Percentiles rank a stretch among this genome's conserved stretches.
These are phyloP conservation scores for Hanleya hanleyi DNA, from an alignment of 2,888 invertebrate species.

Conservation along the genomic window DNA sequence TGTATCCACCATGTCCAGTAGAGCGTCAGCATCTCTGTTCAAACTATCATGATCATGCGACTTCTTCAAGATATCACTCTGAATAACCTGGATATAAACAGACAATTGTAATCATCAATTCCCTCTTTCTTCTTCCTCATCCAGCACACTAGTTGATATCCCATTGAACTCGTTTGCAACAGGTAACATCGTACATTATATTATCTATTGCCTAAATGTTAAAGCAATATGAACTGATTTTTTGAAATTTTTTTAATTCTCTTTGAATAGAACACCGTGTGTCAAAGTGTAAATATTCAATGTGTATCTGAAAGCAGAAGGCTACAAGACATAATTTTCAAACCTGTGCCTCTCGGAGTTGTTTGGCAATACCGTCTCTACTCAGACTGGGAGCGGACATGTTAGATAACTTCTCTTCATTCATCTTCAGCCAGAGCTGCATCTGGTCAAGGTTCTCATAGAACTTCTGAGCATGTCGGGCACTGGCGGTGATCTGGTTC, in stretches of 20 bases:
- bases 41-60: conserved; percentile 90
- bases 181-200: too few relatives aligned
- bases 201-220: too few relatives aligned
- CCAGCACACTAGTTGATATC: too few relatives aligned
- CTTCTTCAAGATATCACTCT: conserved; percentile 95
- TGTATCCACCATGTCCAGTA: conserved; percentile 89
- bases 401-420: conserved; percentile 87
- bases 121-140: not conserved
- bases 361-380: conserved; percentile 84
- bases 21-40: conserved; percentile 82
- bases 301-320: too few relatives aligned
- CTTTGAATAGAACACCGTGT: too few relatives aligned
- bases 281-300: too few relatives aligned
- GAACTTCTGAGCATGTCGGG: conserved; percentile 83
- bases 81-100: conserved; percentile 77
- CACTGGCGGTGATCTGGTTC: conserved; percentile 75
- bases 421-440: conserved; percentile 84
- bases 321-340: too few relatives aligned
- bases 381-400: conserved; percentile 80
- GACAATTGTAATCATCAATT: not conserved
- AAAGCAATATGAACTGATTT: too few relatives aligned
- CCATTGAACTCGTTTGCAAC: too few relatives aligned
- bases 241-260: too few relatives aligned
- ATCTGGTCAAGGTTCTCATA: conserved; percentile 84
- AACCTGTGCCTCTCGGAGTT: conserved; percentile 88